Evolutionary conservation across 2,888 invertebrate species (phyloP), one percentile per base, ranked within the genome.

Genomic region (Schizotus pectinicornis): DNA sequence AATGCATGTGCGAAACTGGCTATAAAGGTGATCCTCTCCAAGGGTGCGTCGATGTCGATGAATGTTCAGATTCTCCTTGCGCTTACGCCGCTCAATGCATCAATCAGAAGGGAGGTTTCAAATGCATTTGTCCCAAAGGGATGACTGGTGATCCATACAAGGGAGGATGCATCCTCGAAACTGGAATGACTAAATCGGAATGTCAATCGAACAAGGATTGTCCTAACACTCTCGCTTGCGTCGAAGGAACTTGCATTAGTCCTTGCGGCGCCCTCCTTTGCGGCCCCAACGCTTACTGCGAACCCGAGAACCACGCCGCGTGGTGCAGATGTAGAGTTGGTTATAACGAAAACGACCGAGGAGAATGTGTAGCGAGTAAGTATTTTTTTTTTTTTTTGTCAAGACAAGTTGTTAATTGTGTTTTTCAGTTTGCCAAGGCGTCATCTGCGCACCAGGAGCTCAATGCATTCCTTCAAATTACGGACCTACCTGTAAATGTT

Each of bases 301-400:
- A 94, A 79, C 89, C 92, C 0, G 91, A 93, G 63, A 89, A 92
- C 69, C 95, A 95, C 74, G 91, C 90, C 0, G 92, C 92, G 6
- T 91, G 91, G 90, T 95, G 95, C 75, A 87, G 91, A 65, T 95
- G 95, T 73, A 86, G 88, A 54, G 88, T 91, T 45, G 94, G 94
- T 9, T 95, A 86, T 71, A 86, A 86, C 0, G 91, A 94, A 79
- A 89, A 89, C 59, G 83, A 86, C 48, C 87, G 87, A 61, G 93
- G 92, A 54, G 90, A 91, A 79, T 95, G 94, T 71, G 87, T 92
- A 37, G 93, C 94, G 48, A 87, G 91, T 90, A 81, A 82, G 84
- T 82, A 3, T 14, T 9, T 2, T 0, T 30, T 9, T 33, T 12
- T 59, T 32, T 9, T 50, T 34, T 30, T 6, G 7, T 12, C 12